Evolutionary conservation across 2,113 vertebrate species (phyloP).

Genomic region (Rana temporaria): DNA sequence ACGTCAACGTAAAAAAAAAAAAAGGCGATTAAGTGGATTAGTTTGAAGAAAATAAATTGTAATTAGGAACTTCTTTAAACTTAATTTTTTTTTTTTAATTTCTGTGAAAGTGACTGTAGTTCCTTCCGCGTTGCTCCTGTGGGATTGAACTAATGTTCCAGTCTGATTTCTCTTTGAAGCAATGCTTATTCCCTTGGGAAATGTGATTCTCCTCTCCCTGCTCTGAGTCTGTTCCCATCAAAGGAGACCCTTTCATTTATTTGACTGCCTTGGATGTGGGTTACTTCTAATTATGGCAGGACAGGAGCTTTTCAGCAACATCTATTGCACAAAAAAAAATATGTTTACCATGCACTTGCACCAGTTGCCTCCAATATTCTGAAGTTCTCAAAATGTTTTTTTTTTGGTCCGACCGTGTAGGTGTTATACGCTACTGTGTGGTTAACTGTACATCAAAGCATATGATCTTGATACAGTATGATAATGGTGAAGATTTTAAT

Average conservation of each 20-base stretch:
- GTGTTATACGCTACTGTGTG: not conserved
- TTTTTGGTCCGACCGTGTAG: not conserved
- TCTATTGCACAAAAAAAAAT: constrained; percentile 2
- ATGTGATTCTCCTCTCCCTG: constrained; percentile 51
- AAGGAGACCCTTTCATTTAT: constrained; percentile 56
- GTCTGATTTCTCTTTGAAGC: constrained; percentile 57
- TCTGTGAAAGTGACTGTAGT: constrained; percentile 40
- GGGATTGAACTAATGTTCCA: constrained; percentile 12
- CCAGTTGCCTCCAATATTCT: not conserved
- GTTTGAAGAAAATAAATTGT: constrained; percentile 39
- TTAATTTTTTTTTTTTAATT: constrained; percentile 44
- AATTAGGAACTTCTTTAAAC: constrained; percentile 60
- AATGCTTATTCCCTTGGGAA: constrained; percentile 55
- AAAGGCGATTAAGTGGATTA: constrained; percentile 6
- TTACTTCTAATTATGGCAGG: constrained; percentile 52
- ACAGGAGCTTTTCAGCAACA: constrained; percentile 27
- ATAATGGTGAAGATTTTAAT: too few species aligned
- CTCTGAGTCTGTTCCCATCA: constrained; percentile 52
- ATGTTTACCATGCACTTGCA: constrained; percentile 18
- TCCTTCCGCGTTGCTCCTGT: not conserved
- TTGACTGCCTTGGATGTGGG: constrained; percentile 54
- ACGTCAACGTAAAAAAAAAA: not conserved
- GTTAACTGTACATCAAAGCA: not conserved
- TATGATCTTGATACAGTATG: not conserved
- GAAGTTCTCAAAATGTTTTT: not conserved